Base-by-base conservation (phyloP, 2,113 vertebrate species). In the Strix uralensis region DNA sequence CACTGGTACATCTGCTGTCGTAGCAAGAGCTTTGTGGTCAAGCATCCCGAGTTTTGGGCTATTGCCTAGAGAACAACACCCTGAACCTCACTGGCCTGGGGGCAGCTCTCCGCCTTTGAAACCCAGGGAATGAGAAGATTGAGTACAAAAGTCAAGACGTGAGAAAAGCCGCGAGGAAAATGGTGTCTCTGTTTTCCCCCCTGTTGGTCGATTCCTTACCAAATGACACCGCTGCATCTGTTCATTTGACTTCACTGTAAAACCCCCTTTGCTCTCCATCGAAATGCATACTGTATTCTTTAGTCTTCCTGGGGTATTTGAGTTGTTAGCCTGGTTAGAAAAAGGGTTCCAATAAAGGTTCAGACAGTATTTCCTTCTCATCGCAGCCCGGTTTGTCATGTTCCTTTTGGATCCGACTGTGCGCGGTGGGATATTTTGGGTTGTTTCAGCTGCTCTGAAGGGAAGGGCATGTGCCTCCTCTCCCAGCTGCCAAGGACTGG, bases 241-340 rank as follows among this genome's bases (percentile, higher is more conserved):
- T 80, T 94, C 3, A 0, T 86, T 75, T 57, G 86, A 85, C 78
- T 81, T 92, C 42, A 9, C 21, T 96, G 95, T 97, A 81, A 91
- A 94, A 52, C 62, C 86, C 70, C 88, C 92, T 90, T 88, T 88
- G 91, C 91, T 94, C 80, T 95, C 81, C 90, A 81, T 81, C 22
- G 22, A 49, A 73, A 70, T 18, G 54, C 11, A 84, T 91, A 44
- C 77, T 85, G 95, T 98, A 79, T 92, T 92, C 96, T 93, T 97
- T 95, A 96, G 96, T 97, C 96, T 98, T 98, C 97, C 97, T 87
- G 91, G 91, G 86, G 91, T 95, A 90, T 96, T 93, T 94, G 71
- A 96, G 96, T 97, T 97, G 95, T 97, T 98, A 98, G 95, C 96
- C 95, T 94, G 95, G 86, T 96, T 95, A 97, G 94, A 95, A 94